Evolutionary conservation across 2,113 vertebrate genomes (phyloP).

Genomic region (Nothocercus nigrocapillus): DNA sequence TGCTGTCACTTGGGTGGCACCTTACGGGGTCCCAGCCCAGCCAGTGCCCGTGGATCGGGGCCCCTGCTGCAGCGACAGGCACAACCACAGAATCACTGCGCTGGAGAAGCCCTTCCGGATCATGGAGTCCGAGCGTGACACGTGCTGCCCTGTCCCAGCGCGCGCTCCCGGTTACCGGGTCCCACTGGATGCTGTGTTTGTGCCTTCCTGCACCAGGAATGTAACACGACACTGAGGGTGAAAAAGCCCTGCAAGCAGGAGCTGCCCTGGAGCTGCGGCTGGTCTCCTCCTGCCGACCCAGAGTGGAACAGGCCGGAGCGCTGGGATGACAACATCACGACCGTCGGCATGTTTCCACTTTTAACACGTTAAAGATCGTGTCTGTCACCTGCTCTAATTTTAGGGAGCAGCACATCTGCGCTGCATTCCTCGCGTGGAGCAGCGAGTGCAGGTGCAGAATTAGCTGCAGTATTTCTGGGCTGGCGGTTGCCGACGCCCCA

Average conservation of each 20-base stretch:
- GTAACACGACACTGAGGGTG: neutral
- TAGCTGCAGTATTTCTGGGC: slow-evolving; percentile 53
- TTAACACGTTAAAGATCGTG: neutral
- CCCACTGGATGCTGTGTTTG: neutral
- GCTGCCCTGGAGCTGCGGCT: neutral
- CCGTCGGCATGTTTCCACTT: neutral
- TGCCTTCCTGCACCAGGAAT: accelerated
- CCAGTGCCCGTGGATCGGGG: no score
- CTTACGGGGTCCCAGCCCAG: no score
- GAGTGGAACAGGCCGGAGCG: neutral
- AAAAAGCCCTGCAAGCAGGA: neutral
- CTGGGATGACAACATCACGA: neutral
- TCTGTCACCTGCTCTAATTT: slow-evolving; percentile 60
- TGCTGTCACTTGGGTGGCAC: no score
- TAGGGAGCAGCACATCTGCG: neutral
- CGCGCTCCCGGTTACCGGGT: accelerated
- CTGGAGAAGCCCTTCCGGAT: no score
- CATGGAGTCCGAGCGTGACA: no score
- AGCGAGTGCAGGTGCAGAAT: slow-evolving; percentile 61
- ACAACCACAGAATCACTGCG: no score
- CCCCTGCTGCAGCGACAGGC: no score
- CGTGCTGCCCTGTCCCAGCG: neutral
- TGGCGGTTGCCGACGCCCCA: neutral
- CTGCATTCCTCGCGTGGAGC: neutral
- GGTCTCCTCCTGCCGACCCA: neutral